These are phyloP conservation scores for Chloropsis hardwickii DNA, from an alignment of 2,113 vertebrate species.

Conservation along the genomic window DNA sequence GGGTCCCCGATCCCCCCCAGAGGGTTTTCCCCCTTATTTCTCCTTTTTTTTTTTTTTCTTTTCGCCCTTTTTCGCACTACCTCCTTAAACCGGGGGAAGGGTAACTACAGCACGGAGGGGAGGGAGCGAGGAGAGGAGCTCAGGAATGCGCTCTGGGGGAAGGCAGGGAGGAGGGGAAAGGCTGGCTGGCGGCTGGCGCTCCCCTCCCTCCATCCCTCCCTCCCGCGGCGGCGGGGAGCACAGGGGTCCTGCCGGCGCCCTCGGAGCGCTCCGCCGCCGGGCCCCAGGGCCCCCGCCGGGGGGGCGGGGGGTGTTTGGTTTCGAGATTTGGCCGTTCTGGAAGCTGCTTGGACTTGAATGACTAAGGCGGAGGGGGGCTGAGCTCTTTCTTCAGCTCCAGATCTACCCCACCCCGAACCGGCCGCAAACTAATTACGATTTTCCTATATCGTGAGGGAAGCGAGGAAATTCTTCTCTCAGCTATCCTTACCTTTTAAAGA, in stretches of 20 bases:
- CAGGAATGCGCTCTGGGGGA: constrained; percentile 23
- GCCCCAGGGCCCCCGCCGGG: not conserved
- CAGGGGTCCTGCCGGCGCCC: not conserved
- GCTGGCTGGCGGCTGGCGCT: not conserved
- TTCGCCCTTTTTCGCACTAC: not conserved
- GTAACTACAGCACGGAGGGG: not conserved
- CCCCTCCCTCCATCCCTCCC: not conserved
- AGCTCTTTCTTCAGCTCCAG: not conserved
- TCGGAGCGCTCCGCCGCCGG: not conserved
- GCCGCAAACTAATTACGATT: not conserved
- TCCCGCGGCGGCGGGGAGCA: not conserved
- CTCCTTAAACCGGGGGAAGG: not conserved
- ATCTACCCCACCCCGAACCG: constrained; percentile 37
- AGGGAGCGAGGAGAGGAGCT: constrained; percentile 9
- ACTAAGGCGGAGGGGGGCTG: constrained; percentile 14
- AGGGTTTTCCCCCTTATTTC: not conserved
- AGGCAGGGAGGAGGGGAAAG: constrained; percentile 16
- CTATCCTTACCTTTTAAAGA: not conserved
- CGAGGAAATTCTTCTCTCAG: not conserved
- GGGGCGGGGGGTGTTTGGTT: not conserved
- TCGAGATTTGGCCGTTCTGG: constrained; percentile 32
- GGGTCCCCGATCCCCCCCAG: not conserved
- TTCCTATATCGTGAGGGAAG: not conserved
- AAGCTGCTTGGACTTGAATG: constrained; percentile 48
- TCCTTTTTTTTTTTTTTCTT: not conserved